These are phyloP conservation scores for Varecia variegata DNA, from an alignment of 2,797 vertebrate genomes.

Conservation along the genomic window DNA sequence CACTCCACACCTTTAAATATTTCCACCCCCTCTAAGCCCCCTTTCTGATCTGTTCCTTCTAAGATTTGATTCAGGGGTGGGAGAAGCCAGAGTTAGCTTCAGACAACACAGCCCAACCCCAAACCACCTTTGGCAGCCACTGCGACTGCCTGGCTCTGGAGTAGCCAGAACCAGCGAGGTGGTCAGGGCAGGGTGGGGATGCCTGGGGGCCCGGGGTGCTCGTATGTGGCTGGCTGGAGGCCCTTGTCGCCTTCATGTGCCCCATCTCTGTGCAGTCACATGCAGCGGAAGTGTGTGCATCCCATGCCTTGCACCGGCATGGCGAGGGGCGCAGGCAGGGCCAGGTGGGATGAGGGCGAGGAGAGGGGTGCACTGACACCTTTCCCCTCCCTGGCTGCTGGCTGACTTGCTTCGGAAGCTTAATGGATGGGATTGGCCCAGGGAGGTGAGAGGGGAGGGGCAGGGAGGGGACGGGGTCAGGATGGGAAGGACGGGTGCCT, in stretches of 20 bases:
- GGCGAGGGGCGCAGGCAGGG: neutral
- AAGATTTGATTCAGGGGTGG: neutral
- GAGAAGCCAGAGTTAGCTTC: neutral
- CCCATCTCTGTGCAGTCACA: neutral
- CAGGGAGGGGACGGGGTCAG: neutral
- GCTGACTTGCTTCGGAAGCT: conserved; percentile 81
- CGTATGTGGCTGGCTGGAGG: neutral
- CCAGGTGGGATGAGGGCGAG: neutral
- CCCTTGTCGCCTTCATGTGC: neutral
- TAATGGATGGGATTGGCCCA: conserved; percentile 75
- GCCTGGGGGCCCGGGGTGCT: neutral
- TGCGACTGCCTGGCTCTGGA: neutral
- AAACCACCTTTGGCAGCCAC: neutral
- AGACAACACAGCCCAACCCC: neutral
- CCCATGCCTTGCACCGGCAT: neutral
- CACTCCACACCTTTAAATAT: neutral
- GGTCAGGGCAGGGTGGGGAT: neutral
- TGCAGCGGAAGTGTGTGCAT: neutral
- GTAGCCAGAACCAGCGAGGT: neutral
- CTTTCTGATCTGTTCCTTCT: neutral
- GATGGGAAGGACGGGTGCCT: conserved; percentile 33
- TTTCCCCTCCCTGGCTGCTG: conserved; percentile 72
- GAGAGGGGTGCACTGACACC: conserved; percentile 50
- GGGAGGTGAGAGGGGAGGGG: conserved; percentile 73
- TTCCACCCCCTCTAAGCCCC: conserved; percentile 64